Percentiles rank a stretch among this genome's conserved stretches.
These are phyloP conservation scores for Anser cygnoides DNA, from an alignment of 2,113 vertebrate species.

Conservation along the genomic window DNA sequence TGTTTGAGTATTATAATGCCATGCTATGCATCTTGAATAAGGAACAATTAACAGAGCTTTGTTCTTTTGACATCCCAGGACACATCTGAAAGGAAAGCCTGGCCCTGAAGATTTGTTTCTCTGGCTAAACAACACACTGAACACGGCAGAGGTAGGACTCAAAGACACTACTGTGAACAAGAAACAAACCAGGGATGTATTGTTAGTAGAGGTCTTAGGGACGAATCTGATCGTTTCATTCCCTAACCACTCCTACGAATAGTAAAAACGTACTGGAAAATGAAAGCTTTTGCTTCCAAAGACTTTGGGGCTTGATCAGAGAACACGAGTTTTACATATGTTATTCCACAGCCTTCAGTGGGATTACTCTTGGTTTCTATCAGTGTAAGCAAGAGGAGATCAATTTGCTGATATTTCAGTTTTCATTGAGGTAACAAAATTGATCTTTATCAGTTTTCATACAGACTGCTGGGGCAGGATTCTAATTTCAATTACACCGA, in stretches of 20 bases:
- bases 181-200: background rate
- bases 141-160: background rate
- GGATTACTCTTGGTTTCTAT: background rate
- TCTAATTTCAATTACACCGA: background rate
- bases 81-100: conserved; percentile 28
- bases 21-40: conserved; percentile 9
- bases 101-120: background rate
- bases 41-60: conserved; percentile 29
- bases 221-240: background rate
- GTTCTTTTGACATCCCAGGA: conserved; percentile 15
- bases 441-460: conserved; percentile 11
- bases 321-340: background rate
- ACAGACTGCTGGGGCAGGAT: background rate
- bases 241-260: background rate
- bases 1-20: conserved; percentile 28
- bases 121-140: background rate
- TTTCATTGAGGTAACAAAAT: background rate
- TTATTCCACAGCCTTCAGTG: background rate
- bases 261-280: background rate
- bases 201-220: background rate
- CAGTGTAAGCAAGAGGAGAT: background rate
- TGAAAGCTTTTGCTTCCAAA: background rate
- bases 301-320: background rate
- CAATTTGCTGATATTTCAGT: background rate
- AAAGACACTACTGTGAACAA: background rate